Evolutionary conservation across 1,140 invertebrate species (phyloP), one percentile per base, ranked within the genome.

Genomic region (Heliconius congener): DNA sequence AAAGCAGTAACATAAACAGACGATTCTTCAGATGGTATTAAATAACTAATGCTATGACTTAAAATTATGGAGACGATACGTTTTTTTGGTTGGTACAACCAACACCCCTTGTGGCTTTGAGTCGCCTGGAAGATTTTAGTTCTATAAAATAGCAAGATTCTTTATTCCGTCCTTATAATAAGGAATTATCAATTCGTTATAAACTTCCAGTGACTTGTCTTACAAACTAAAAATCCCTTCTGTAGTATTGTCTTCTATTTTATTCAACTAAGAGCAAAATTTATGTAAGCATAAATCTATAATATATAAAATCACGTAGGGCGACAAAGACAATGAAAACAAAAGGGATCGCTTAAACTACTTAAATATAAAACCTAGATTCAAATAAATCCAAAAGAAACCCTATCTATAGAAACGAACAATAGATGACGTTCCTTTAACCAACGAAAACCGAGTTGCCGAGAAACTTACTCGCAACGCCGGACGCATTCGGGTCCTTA

Each of bases 401-500:
- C 79, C 70, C 81, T 76, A 85, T 87, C 85, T 86, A 87, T 86
- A 13, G 71, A 57, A 3, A 66, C 3, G 13, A 66, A 60, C 55
- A 70, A 86, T 84, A 86, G 88, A 89, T 88, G 85, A 85, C 81
- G 82, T 87, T 91, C 84, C 84, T 90, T 87, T 85, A 70, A 57
- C 70, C 78, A 66, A 76, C 60, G 60, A 66, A 86, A 88, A 86
- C 82, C 85, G 84, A 87, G 86, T 79, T 77, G 72, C 79, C 86
- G 86, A 74, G 88, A 93, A 90, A 97, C 97, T 98, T 97, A 98
- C 98, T 98, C 95, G 97, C 96, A 93, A 98, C 97, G 89, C 97
- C 97, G 81, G 97, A 97, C 77, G 97, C 97, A 93, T 97, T 97
- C 50, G 98, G 98, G 90, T 99, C 98, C 95, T 98, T 99, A 95